These are phyloP conservation scores for Acomys russatus DNA, from an alignment of 2,797 vertebrate genomes.

Conservation along the genomic window DNA sequence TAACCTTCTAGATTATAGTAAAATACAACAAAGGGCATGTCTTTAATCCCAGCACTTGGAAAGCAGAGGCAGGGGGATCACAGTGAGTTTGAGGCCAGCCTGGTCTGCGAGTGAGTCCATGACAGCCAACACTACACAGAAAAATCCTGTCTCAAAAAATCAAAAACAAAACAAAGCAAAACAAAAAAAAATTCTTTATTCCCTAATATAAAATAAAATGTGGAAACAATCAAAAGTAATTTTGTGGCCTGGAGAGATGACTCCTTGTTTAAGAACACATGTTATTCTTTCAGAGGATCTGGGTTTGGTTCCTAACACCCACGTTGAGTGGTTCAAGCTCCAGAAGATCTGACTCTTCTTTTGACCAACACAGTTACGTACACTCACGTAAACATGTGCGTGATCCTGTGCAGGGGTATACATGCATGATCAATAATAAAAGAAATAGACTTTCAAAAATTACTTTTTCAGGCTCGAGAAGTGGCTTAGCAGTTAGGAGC, in stretches of 20 bases:
- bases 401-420: no score
- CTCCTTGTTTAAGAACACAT: not conserved
- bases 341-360: not conserved
- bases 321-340: not conserved
- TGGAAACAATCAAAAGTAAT: conserved; percentile 42
- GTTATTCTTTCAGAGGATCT: not conserved
- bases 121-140: no score
- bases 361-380: not conserved
- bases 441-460: not conserved
- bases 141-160: no score
- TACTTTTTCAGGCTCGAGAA: not conserved
- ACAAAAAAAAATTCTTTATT: conserved; percentile 45
- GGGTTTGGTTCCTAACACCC: not conserved
- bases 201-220: conserved; percentile 5
- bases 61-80: no score
- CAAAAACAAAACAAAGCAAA: no score
- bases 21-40: not conserved
- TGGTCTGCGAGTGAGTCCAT: no score
- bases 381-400: no score
- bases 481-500: not conserved
- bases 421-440: not conserved
- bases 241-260: not conserved
- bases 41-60: no score
- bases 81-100: no score
- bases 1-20: conserved; percentile 39